phyloP scores from a whole-genome alignment of 1,140 invertebrate species.

The Apis cerana region DNA sequence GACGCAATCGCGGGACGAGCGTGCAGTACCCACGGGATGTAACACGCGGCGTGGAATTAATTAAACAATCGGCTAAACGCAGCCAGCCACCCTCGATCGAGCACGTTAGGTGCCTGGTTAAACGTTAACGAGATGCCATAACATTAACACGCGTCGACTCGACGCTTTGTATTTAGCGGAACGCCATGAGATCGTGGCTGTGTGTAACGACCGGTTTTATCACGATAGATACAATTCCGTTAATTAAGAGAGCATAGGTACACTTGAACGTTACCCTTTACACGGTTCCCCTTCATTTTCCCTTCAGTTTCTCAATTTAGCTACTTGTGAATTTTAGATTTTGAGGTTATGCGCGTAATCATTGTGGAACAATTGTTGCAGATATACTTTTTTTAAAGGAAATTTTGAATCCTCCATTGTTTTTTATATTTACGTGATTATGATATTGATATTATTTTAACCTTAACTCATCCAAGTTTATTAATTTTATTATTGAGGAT shows the following conservation, averaged over 20 bases:
- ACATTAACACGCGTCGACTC: constrained; percentile 28
- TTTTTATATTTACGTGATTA: too few species aligned
- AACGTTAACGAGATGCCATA: constrained; percentile 51
- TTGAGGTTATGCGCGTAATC: background rate
- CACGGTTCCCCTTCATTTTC: too few species aligned
- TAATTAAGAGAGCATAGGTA: background rate
- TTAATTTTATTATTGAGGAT: too few species aligned
- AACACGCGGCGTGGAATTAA: constrained; percentile 38
- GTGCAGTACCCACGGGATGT: constrained; percentile 14
- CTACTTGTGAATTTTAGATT: background rate
- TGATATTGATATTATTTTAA: too few species aligned
- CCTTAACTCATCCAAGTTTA: too few species aligned
- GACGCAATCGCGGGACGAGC: constrained; percentile 26
- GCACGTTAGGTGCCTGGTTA: background rate
- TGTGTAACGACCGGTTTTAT: background rate
- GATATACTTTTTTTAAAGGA: too few species aligned
- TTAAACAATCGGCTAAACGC: constrained; percentile 47
- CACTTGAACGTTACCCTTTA: background rate
- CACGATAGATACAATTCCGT: background rate
- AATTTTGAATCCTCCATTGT: too few species aligned
- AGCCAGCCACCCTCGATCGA: constrained; percentile 12
- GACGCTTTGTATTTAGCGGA: background rate
- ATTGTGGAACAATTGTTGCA: too few species aligned
- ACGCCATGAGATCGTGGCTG: background rate
- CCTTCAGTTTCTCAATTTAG: background rate